A percentile compares a stretch with the other conserved stretches of the same genome.
Evolutionary conservation across 1,140 invertebrate species (phyloP).

Genomic region (Argopecten irradians): DNA sequence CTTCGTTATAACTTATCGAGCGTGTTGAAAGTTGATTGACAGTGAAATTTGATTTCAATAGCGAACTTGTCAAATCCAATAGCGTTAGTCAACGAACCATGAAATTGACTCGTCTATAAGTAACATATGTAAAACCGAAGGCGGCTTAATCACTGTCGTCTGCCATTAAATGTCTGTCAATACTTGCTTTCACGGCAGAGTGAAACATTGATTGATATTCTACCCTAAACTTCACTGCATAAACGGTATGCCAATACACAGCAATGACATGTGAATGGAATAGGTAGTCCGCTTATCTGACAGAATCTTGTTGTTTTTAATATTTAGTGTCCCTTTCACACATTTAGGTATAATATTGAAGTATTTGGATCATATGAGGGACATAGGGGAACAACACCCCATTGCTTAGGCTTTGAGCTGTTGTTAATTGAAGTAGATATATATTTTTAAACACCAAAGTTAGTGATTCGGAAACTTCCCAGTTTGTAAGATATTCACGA

Average conservation of each 20-base stretch:
- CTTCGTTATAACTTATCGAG: neutral
- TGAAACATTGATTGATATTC: neutral
- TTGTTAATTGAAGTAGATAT: too few species aligned
- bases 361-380: too few species aligned
- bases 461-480: too few species aligned
- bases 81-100: neutral
- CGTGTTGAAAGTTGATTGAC: neutral
- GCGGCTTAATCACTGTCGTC: neutral
- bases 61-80: neutral
- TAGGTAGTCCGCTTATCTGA: neutral
- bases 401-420: too few species aligned
- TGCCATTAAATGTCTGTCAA: conserved; percentile 1
- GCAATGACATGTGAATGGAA: neutral
- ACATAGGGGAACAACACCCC: too few species aligned
- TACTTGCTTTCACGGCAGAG: neutral
- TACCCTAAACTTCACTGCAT: neutral
- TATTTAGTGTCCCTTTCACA: neutral
- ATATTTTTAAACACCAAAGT: too few species aligned
- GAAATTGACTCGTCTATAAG: conserved; percentile 12
- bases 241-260: neutral
- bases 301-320: neutral
- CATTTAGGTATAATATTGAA: neutral
- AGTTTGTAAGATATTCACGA: too few species aligned
- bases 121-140: neutral
- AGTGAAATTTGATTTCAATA: conserved; percentile 2